Evolutionary conservation across 2,113 vertebrate species (phyloP).

Genomic region (Python bivittatus): DNA sequence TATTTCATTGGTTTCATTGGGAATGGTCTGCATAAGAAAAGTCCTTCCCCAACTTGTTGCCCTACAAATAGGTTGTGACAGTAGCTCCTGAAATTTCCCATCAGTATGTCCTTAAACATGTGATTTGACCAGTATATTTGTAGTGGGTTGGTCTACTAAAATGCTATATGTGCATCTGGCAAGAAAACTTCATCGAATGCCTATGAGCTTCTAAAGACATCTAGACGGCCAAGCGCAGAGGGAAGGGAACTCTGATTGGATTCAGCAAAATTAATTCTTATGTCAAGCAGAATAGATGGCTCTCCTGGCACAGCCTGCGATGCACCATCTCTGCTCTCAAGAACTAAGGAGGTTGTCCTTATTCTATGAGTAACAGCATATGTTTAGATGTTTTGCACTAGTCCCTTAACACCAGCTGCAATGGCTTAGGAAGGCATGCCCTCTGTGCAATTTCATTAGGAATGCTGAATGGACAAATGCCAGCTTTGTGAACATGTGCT

Average conservation of each 20-base stretch:
- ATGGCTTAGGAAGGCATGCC: rapidly evolving
- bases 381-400: not conserved
- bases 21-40: too few species aligned
- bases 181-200: not conserved
- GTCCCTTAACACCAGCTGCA: not conserved
- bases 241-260: not conserved
- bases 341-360: not conserved
- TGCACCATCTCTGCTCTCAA: not conserved
- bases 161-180: not conserved
- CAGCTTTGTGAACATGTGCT: not conserved
- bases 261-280: not conserved
- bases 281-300: not conserved
- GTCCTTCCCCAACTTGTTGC: too few species aligned
- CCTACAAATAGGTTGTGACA: too few species aligned
- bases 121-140: too few species aligned
- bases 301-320: not conserved
- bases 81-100: too few species aligned
- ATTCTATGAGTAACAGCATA: not conserved
- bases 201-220: not conserved
- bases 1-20: too few species aligned
- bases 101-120: too few species aligned
- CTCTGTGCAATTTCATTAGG: not conserved
- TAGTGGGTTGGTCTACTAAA: too few species aligned
- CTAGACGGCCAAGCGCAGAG: not conserved
- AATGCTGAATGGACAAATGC: not conserved